Percentiles rank a stretch among this genome's conserved stretches.
phyloP scores from a whole-genome alignment of 2,113 vertebrate genomes.

The Heterotis niloticus region DNA sequence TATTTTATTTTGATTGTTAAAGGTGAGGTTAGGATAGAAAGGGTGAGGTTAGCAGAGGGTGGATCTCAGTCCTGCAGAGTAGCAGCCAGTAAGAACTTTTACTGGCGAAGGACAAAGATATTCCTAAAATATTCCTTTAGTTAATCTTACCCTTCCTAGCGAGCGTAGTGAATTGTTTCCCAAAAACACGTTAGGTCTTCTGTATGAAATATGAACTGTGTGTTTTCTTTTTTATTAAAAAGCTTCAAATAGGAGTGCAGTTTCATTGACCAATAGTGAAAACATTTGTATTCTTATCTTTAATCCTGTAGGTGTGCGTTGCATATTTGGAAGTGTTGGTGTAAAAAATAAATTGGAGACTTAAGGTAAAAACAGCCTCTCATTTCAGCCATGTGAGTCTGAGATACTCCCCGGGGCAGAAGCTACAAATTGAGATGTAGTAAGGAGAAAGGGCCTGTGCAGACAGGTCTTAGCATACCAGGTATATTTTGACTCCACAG shows the following conservation, averaged over 20 bases:
- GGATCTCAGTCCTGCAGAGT: not conserved
- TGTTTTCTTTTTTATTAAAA: not conserved
- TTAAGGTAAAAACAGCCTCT: not conserved
- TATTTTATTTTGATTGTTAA: not conserved
- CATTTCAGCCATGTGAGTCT: not conserved
- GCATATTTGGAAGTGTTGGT: not conserved
- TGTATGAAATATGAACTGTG: not conserved
- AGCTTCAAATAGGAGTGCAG: too few species aligned
- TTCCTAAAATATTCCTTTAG: not conserved
- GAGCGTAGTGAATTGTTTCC: not conserved
- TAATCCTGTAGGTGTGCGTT: not conserved
- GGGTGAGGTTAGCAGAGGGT: not conserved
- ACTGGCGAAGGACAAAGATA: too few species aligned
- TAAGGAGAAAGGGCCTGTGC: constrained; percentile 8
- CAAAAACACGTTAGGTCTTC: not conserved
- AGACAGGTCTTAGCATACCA: constrained; percentile 21
- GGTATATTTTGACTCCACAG: not conserved
- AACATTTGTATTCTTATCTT: not conserved
- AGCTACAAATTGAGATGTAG: not conserved
- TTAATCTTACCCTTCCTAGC: not conserved
- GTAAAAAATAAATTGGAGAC: not conserved
- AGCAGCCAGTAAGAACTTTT: not conserved
- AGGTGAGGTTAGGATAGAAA: not conserved
- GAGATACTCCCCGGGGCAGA: constrained; percentile 7
- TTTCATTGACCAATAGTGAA: not conserved